Evolutionary conservation across 2,113 vertebrate genomes (phyloP).

Genomic region (Melanocharis versteri): DNA sequence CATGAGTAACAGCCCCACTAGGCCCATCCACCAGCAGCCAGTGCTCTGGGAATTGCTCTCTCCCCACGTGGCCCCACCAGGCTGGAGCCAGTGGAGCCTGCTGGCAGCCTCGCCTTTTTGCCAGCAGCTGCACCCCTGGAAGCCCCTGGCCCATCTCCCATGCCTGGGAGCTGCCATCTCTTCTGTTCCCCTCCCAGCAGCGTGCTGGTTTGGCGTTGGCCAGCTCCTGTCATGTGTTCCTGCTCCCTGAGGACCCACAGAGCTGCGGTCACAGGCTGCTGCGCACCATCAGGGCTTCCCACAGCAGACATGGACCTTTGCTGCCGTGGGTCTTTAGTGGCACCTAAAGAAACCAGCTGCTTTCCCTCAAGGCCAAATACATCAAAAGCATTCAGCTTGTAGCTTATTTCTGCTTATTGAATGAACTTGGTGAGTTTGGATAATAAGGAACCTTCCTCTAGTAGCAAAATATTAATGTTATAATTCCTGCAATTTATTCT

Average conservation of each 20-base stretch:
- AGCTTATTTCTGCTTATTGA: neutral
- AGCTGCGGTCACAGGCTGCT: accelerated
- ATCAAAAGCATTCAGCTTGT: neutral
- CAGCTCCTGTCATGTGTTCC: neutral
- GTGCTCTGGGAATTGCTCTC: neutral
- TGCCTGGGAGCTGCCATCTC: accelerated
- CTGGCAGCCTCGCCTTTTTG: neutral
- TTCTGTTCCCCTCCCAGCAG: accelerated
- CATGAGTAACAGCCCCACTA: neutral
- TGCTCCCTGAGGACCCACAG: accelerated
- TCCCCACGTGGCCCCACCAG: accelerated
- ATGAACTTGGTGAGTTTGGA: neutral
- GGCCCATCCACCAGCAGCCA: too few relatives aligned
- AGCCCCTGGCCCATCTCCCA: neutral
- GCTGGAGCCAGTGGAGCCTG: accelerated
- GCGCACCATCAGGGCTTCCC: neutral
- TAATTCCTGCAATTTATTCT: neutral
- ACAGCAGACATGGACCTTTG: neutral
- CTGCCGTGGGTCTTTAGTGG: neutral
- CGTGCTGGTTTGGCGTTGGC: accelerated
- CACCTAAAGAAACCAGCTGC: neutral
- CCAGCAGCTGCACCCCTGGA: neutral
- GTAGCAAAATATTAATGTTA: neutral
- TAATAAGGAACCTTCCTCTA: neutral
- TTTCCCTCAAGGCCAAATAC: neutral